phyloP scores from a whole-genome alignment of 2,888 invertebrate species.

The Lithosia quadra region DNA sequence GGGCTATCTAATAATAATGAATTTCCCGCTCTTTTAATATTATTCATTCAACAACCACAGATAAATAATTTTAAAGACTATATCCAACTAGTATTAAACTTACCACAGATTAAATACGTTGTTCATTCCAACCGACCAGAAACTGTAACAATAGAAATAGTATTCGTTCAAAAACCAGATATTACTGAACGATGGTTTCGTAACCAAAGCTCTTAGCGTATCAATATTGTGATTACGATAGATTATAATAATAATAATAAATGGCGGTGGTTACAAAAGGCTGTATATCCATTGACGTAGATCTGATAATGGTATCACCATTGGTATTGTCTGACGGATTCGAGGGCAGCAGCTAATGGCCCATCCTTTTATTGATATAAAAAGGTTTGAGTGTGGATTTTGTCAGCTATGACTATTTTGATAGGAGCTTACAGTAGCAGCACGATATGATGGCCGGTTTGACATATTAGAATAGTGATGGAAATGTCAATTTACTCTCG shows the following conservation, averaged over 20 bases:
- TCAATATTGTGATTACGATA: slow-evolving; percentile 25
- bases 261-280: slow-evolving; percentile 23
- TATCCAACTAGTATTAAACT: neutral
- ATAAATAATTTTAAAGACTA: neutral
- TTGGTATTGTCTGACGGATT: slow-evolving; percentile 14
- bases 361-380: slow-evolving; percentile 5
- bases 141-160: slow-evolving; percentile 17
- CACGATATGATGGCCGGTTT: no score
- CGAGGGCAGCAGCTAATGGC: slow-evolving; percentile 18
- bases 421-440: no score
- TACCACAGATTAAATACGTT: neutral
- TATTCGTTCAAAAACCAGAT: slow-evolving; percentile 3
- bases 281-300: slow-evolving; percentile 27
- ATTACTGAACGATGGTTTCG: slow-evolving; percentile 20
- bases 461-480: no score
- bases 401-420: neutral
- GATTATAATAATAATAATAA: slow-evolving; percentile 26
- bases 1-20: no score
- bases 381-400: neutral
- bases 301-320: slow-evolving; percentile 18
- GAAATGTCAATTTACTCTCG: no score
- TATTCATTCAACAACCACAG: neutral
- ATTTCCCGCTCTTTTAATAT: no score
- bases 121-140: neutral
- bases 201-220: slow-evolving; percentile 45